These are phyloP conservation scores for Ancistrus triradiatus DNA, from an alignment of 2,113 vertebrate genomes.

Conservation along the genomic window DNA sequence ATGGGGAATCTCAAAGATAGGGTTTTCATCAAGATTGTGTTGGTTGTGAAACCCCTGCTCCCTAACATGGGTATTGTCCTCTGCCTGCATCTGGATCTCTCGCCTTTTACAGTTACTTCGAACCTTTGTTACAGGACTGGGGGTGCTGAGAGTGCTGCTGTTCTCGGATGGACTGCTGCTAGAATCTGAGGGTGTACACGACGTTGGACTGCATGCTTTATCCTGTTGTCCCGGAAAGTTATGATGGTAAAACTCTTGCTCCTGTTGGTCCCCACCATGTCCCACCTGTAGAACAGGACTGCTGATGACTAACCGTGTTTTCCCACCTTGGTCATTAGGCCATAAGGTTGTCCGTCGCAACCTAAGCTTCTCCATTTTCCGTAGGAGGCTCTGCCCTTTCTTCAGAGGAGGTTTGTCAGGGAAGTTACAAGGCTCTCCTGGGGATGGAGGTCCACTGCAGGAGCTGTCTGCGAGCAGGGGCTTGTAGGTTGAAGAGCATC, in stretches of 20 bases:
- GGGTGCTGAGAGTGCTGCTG: conserved; percentile 72
- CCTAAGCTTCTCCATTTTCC: conserved; percentile 81
- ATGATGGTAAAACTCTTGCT: conserved; percentile 59
- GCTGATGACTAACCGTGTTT: conserved; percentile 53
- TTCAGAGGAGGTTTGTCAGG: conserved; percentile 65
- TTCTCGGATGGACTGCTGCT: conserved; percentile 70
- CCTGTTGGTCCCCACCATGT: conserved; percentile 62
- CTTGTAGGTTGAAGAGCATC: conserved; percentile 64
- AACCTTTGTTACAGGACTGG: conserved; percentile 61
- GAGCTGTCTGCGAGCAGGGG: conserved; percentile 55
- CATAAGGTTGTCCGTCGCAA: conserved; percentile 54
- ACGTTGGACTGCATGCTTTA: conserved; percentile 49
- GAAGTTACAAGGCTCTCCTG: conserved; percentile 47
- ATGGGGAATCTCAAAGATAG: conserved; percentile 75
- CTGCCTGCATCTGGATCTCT: not conserved
- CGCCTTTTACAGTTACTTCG: conserved; percentile 62
- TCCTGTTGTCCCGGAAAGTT: conserved; percentile 61
- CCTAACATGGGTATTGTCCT: not conserved
- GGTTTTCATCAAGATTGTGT: conserved; percentile 39
- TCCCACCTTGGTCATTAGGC: conserved; percentile 23
- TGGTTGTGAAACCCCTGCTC: conserved; percentile 52
- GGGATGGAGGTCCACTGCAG: conserved; percentile 63
- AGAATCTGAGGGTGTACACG: conserved; percentile 44
- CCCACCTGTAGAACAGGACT: conserved; percentile 68
- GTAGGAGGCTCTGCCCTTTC: conserved; percentile 72